Base-by-base conservation (phyloP, 1,140 invertebrate genomes). In the Cydia pomonella region DNA sequence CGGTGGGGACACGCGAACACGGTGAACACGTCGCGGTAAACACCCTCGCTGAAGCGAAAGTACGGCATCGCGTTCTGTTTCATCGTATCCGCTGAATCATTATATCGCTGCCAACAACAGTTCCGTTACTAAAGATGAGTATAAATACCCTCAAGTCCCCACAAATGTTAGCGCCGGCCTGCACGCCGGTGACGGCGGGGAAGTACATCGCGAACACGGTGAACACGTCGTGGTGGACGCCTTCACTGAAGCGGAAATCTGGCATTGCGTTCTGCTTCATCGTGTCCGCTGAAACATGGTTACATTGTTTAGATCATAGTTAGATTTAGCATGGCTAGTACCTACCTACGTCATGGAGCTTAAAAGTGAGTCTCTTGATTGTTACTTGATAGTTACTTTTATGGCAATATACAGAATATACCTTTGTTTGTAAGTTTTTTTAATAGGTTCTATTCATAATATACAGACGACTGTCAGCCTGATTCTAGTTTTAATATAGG, bases 191-290 rank as follows among this genome's bases (percentile, higher is more conserved):
- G 0, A 98, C 97, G 6, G 98, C 98, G 6, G 98, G 98, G 84
- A 99, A 99, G 88, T 98, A 99, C 75, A 99, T 97, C 0, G 97
- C 96, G 87, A 99, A 99, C 0, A 98, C 96, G 64, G 96, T 96
- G 90, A 98, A 98, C 86, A 99, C 97, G 73, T 95, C 94, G 73
- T 97, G 96, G 62, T 95, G 87, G 12, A 91, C 87, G 1, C 94
- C 94, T 79, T 97, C 97, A 64, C 94, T 95, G 59, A 87, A 93
- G 6, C 96, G 94, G 88, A 97, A 99, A 76, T 96, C 95, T 0
- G 97, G 94, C 0, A 81, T 82, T 84, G 97, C 95, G 89, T 99
- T 99, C 29, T 94, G 83, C 64, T 87, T 82, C 69, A 98, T 95
- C 10, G 95, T 94, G 3, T 94, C 88, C 75, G 83, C 96, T 97